Conservation (phyloP, 2,797 vertebrate genomes). For the Sitta carolinensis region DNA sequence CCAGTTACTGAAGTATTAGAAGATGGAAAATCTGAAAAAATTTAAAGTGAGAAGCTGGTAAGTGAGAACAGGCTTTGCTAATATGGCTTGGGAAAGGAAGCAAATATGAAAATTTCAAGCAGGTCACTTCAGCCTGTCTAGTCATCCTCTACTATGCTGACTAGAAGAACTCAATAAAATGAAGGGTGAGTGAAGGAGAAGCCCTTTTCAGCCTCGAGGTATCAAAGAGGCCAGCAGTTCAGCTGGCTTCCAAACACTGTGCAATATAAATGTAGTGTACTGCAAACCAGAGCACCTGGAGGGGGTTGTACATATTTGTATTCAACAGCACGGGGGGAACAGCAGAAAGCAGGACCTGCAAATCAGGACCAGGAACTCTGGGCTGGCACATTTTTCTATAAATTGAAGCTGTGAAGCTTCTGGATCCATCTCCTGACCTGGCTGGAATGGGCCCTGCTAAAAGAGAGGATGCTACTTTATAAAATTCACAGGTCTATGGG, state of each 20-base stretch:
- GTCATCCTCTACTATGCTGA: neutral
- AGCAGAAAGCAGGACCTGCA: neutral
- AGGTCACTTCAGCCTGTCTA: neutral
- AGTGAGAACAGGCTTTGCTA: neutral
- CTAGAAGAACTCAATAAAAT: neutral
- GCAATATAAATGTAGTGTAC: neutral
- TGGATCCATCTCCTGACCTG: neutral
- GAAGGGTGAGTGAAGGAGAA: neutral
- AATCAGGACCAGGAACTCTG: neutral
- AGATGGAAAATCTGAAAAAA: neutral
- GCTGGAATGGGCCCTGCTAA: neutral
- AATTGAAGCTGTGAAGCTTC: neutral
- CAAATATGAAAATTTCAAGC: neutral
- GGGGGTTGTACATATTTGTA: accelerated
- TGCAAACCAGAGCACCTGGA: neutral
- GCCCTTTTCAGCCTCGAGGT: neutral
- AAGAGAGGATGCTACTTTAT: neutral
- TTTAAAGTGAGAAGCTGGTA: neutral
- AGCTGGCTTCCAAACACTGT: neutral
- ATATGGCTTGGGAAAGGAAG: neutral
- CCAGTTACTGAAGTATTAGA: neutral
- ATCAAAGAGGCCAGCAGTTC: neutral
- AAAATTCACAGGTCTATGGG: neutral
- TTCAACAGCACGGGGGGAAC: neutral
- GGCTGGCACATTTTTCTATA: neutral